These are phyloP conservation scores for Cyrtodaria siliqua DNA, from an alignment of 2,888 invertebrate species.

Conservation along the genomic window DNA sequence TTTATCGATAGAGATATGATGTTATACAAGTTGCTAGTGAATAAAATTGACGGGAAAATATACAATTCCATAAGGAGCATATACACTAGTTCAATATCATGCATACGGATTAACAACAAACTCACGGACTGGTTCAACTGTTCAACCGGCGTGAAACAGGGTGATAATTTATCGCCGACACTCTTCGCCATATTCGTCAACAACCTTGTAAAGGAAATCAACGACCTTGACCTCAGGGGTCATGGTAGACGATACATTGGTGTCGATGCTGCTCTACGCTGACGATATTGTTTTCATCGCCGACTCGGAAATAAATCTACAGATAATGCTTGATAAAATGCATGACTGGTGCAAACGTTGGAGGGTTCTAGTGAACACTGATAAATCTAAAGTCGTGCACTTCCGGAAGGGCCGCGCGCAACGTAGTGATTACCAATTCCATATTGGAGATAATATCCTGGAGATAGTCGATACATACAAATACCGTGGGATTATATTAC, in stretches of 20 bases:
- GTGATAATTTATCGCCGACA: conserved; percentile 28
- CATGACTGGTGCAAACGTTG: conserved; percentile 20
- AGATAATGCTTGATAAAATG: conserved; percentile 9
- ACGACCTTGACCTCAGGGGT: conserved; percentile 21
- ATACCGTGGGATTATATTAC: conserved; percentile 23
- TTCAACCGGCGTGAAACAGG: conserved; percentile 15
- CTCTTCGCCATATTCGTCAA: conserved; percentile 25
- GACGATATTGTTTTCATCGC: conserved; percentile 27
- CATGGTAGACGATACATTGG: conserved; percentile 3
- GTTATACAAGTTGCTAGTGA: conserved; percentile 14
- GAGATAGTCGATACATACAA: conserved; percentile 23
- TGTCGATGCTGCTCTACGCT: conserved; percentile 26
- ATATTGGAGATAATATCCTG: conserved; percentile 21
- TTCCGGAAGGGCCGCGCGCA: conserved; percentile 6
- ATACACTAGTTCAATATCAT: conserved; percentile 8
- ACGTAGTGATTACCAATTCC: not conserved
- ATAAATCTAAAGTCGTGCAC: conserved; percentile 13
- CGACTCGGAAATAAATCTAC: conserved; percentile 16
- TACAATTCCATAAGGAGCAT: conserved; percentile 26
- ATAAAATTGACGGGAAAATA: conserved; percentile 20
- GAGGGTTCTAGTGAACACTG: conserved; percentile 19
- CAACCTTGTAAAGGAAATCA: conserved; percentile 20
- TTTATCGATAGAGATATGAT: conserved; percentile 12
- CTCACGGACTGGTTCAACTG: conserved; percentile 15
- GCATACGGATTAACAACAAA: conserved; percentile 1